Evolutionary conservation across 2,888 invertebrate genomes (phyloP).

Genomic region (Chesias legatella): DNA sequence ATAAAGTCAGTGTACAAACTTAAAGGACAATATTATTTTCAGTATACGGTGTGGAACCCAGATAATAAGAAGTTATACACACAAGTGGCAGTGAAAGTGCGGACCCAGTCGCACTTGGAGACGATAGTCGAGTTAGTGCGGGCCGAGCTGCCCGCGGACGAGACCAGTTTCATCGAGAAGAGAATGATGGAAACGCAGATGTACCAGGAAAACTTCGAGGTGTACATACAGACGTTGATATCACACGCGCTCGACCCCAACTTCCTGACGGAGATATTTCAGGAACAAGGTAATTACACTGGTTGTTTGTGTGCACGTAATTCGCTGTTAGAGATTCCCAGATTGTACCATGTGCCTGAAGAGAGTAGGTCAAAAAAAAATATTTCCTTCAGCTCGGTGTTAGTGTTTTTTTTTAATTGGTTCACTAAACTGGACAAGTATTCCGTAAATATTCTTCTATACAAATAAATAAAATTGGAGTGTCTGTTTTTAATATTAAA

Average conservation of each 20-base stretch:
- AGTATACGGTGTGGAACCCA: conserved; percentile 93
- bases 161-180: conserved; percentile 86
- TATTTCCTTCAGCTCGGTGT: too few species aligned
- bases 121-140: conserved; percentile 90
- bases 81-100: conserved; percentile 87
- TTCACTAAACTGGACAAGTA: too few species aligned
- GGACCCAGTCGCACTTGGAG: conserved; percentile 87
- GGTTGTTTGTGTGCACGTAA: too few species aligned
- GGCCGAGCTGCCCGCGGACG: conserved; percentile 85
- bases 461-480: too few species aligned
- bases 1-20: too few species aligned
- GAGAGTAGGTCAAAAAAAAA: too few species aligned
- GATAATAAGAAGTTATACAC: conserved; percentile 90
- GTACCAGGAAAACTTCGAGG: conserved; percentile 93
- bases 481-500: too few species aligned
- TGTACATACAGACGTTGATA: conserved; percentile 94
- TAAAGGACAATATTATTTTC: conserved; percentile 41
- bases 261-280: conserved; percentile 93
- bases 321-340: too few species aligned
- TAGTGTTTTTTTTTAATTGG: too few species aligned
- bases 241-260: conserved; percentile 94
- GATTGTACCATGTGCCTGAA: too few species aligned
- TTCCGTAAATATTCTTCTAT: too few species aligned
- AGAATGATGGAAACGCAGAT: conserved; percentile 87
- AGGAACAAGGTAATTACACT: conserved; percentile 94